Base-by-base conservation (phyloP, 2,113 vertebrate species). In the Anarhynchus alexandrinus region DNA sequence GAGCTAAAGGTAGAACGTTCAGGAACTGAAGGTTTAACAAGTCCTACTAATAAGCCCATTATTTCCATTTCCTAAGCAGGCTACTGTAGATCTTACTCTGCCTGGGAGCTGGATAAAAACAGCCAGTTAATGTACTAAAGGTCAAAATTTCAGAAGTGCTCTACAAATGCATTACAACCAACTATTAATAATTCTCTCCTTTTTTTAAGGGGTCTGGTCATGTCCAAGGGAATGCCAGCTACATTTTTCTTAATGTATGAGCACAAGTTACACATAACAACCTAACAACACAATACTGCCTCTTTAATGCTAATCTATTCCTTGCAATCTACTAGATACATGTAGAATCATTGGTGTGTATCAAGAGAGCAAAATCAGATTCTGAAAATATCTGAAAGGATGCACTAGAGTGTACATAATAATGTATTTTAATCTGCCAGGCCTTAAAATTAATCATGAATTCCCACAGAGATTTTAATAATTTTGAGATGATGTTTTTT, bases 281-380 rank as follows among this genome's bases (percentile, higher is more conserved):
- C 98, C 98, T 98, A 98, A 98, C 98, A 98, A 98, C 98, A 98
- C 98, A 98, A 98, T 98, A 97, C 98, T 98, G 98, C 98, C 98
- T 98, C 98, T 98, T 98, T 98, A 98, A 98, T 98, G 98, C 98
- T 98, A 98, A 98, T 98, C 98, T 98, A 98, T 98, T 98, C 98
- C 98, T 98, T 98, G 98, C 98, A 98, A 98, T 98, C 98, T 98
- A 98, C 98, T 98, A 98, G 98, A 98, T 98, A 98, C 98, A 98
- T 98, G 98, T 98, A 98, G 98, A 98, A 97, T 98, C 98, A 98
- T 96, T 98, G 98, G 97, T 98, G 98, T 98, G 98, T 98, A 98
- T 98, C 98, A 98, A 98, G 98, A 98, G 98, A 98, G 98, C 98
- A 98, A 98, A 98, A 98, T 98, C 98, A 98, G 98, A 98, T 98